Evolutionary conservation across 2,797 vertebrate species (phyloP).

Genomic region (Podarcis lilfordi): DNA sequence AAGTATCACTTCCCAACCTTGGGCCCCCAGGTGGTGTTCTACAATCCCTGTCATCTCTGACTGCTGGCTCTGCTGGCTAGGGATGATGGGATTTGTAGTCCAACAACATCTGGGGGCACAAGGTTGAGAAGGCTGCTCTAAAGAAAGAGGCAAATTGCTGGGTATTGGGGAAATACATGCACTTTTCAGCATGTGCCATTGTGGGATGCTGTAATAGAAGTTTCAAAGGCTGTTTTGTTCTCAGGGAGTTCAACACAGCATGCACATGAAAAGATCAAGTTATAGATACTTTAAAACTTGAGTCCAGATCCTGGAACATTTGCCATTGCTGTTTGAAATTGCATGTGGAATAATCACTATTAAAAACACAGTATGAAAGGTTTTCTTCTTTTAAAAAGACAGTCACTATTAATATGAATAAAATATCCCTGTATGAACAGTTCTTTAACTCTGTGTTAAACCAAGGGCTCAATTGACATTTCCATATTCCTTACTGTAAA

Average conservation of each 20-base stretch:
- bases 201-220: not conserved
- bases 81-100: too few species aligned
- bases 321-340: not conserved
- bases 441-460: not conserved
- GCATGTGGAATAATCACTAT: not conserved
- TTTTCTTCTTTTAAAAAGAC: not conserved
- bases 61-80: too few species aligned
- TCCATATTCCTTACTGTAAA: slow-evolving; percentile 37
- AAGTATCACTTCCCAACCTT: too few species aligned
- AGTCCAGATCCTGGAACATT: not conserved
- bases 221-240: not conserved
- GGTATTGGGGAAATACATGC: not conserved
- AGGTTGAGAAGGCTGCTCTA: not conserved
- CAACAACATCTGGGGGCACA: too few species aligned
- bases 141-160: not conserved
- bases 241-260: not conserved
- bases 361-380: not conserved
- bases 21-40: too few species aligned
- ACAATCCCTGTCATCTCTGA: too few species aligned
- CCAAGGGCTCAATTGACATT: not conserved
- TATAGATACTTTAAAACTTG: not conserved
- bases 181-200: not conserved
- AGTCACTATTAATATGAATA: not conserved
- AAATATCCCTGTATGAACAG: not conserved
- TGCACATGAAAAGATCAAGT: not conserved